Evolutionary conservation across 2,797 vertebrate genomes (phyloP), one percentile per base, ranked within the genome.

Genomic region (Pogonophryne albipinna): DNA sequence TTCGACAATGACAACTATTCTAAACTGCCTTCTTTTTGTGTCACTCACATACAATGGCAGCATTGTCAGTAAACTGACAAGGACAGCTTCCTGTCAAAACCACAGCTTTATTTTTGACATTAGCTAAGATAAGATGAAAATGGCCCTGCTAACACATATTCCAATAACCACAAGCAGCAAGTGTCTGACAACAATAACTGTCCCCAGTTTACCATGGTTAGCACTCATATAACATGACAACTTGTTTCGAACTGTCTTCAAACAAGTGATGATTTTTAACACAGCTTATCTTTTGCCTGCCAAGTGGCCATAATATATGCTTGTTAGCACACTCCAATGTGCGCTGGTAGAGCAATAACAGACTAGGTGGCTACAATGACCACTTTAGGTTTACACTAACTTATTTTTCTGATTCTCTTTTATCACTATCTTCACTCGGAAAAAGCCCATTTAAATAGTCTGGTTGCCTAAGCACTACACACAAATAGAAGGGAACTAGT

Each of bases 51-150:
- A 8, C 10, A 27, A 11, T 6, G 34, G 13, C 31, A 34, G 41
- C 0, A 6, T 4, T 3, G 44, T 17, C 27, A 1, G 19, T 8
- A 11, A 42, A 41, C 46, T 27, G 46, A 44, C 10, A 65, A 4
- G 14, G 2, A 34, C 10, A 31, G 45, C 58, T 72, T 65, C 63
- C 74, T 51, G 66, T 64, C 9, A 11, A 64, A 68, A 59, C 66
- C 55, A 57, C 42, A 10, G 23, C 23, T 20, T 11, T 67, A 46
- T 52, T 49, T 45, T 66, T 41, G n/a, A 19, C 8, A 50, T 52
- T 31, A 19, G 4, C 10, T 38, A n/a, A 10, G 9, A 55, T 0
- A 58, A 47, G 8, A 2, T 8, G 3, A 1, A 7, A 17, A 16
- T 0, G 1, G 10, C 5, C 44, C 15, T 64, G 2, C 17, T 3